A percentile compares a stretch with the other conserved stretches of the same genome.
Evolutionary conservation across 2,797 vertebrate species (phyloP).

Genomic region (Hemibagrus guttatus): DNA sequence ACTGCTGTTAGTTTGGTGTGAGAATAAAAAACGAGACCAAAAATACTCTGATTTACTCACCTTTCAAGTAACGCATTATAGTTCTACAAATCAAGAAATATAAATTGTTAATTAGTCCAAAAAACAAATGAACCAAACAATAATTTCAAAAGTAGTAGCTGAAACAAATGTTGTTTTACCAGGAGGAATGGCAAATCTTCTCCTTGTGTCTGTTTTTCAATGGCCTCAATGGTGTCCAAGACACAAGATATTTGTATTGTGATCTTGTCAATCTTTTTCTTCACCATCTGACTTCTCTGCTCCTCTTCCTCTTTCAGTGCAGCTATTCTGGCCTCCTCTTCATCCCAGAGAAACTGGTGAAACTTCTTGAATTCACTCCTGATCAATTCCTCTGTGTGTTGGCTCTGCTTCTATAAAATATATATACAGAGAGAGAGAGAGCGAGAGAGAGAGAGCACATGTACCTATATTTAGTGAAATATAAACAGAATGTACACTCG

Average conservation of each 20-base stretch:
- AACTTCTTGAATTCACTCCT: slow-evolving; percentile 49
- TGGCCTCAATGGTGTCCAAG: slow-evolving; percentile 38
- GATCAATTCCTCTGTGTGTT: slow-evolving; percentile 44
- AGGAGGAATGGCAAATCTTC: slow-evolving; percentile 47
- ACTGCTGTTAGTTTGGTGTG: not conserved
- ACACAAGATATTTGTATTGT: slow-evolving; percentile 43
- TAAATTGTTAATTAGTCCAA: not conserved
- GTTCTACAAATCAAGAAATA: slow-evolving; percentile 47
- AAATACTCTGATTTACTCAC: slow-evolving; percentile 25
- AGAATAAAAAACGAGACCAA: not conserved
- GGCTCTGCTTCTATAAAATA: slow-evolving; percentile 48
- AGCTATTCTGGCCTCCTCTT: slow-evolving; percentile 48
- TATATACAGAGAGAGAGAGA: too few relatives aligned
- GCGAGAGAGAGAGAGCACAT: too few relatives aligned
- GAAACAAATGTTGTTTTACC: slow-evolving; percentile 36
- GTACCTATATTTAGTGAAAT: not conserved
- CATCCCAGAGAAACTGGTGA: slow-evolving; percentile 56
- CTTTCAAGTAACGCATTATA: slow-evolving; percentile 49
- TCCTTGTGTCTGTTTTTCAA: slow-evolving; percentile 40
- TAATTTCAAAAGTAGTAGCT: not conserved
- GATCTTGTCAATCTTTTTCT: slow-evolving; percentile 50
- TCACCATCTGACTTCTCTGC: slow-evolving; percentile 43
- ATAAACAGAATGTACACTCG: not conserved
- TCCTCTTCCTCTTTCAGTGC: slow-evolving; percentile 48
- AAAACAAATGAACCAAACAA: not conserved